Evolutionary conservation across 2,113 vertebrate genomes (phyloP).

Genomic region (Fulmarus glacialis): DNA sequence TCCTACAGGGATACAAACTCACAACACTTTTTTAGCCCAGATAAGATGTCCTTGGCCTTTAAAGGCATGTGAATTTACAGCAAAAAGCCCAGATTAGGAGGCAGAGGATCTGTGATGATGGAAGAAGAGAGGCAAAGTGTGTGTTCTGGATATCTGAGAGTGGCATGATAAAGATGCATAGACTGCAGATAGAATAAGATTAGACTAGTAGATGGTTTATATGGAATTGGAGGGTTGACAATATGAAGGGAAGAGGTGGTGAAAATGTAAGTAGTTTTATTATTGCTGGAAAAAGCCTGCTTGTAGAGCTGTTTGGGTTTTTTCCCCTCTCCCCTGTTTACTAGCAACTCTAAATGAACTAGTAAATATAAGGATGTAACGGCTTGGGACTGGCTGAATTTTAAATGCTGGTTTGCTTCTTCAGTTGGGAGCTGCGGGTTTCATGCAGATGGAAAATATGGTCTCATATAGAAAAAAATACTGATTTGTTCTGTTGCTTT

Average conservation of each 20-base stretch:
- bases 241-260: not conserved
- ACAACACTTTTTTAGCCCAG: not conserved
- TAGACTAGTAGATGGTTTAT: not conserved
- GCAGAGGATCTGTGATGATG: not conserved
- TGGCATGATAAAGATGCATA: not conserved
- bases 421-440: not conserved
- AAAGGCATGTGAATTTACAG: not conserved
- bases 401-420: not conserved
- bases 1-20: not conserved
- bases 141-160: not conserved
- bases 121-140: not conserved
- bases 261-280: not conserved
- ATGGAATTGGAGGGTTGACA: not conserved
- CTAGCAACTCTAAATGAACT: not conserved
- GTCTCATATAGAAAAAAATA: fast-evolving
- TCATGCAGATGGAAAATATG: not conserved
- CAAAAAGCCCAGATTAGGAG: not conserved
- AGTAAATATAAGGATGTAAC: not conserved
- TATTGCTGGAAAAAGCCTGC: not conserved
- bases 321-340: not conserved
- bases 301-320: not conserved
- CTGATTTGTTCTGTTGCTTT: not conserved
- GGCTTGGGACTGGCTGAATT: not conserved
- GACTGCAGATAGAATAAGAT: not conserved
- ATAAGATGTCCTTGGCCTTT: not conserved